Base-by-base conservation (phyloP, 2,888 invertebrate species). In the Pecten maximus region DNA sequence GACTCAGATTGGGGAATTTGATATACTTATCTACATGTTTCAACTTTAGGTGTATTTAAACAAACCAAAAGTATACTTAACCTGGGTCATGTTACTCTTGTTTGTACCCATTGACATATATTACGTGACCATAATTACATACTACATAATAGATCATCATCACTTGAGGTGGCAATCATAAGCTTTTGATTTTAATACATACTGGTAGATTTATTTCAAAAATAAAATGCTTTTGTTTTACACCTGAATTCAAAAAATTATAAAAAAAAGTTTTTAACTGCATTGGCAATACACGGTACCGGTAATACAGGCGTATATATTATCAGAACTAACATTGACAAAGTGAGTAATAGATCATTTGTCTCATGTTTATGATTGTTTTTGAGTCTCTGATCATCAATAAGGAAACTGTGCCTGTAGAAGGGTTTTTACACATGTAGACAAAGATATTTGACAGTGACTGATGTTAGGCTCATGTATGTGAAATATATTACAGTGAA, bases 391-490 rank as follows among this genome's bases (percentile, higher is more conserved):
- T 16, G 10, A 23, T 74, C 74, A 74, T 74, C 74, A 74, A 74
- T 74, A 74, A 74, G 74, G 74, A 74, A 74, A 74, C 35, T 74
- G 74, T 74, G 74, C 12, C n/a, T 54, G 74, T 35, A 35, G 74
- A n/a, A 60, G n/a, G 8, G 28, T 74, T 74, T 74, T 74, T 74
- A 74, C 74, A 28, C 3, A 28, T 74, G 35, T 74, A 3, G 74
- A 74, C 74, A 74, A 74, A 74, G 28, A 2, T 10, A 28, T 12
- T 74, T 74, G 74, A 74, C 74, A 74, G 35, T 74, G 74, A 74
- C 74, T 74, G 74, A 74, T 74, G 28, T 8, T 74, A 35, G 28
- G 28, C 2, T 74, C 28, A 35, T 74, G 74, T 74, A 74, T 74
- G 12, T 74, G 44, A 44, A 60, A 23, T 23, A n/a, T 60, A 6